Evolutionary conservation across 2,113 vertebrate species (phyloP).

Genomic region (Sterrhoptilus dennistouni): DNA sequence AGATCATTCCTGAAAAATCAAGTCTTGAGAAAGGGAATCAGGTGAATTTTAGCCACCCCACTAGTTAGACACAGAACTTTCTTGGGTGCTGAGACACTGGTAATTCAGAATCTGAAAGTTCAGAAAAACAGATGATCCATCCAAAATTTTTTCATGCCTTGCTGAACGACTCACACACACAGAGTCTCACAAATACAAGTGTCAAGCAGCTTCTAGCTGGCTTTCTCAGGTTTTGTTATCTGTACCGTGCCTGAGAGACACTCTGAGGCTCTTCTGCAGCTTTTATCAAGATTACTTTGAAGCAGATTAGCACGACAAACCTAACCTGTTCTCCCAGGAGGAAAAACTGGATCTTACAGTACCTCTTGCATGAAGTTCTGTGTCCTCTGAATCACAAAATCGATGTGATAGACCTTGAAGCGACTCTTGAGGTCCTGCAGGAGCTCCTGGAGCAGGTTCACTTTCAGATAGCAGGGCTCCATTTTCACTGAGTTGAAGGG

Average conservation of each 20-base stretch:
- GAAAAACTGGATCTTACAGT: constrained; percentile 19
- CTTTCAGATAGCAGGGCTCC: constrained; percentile 82
- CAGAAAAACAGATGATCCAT: neutral
- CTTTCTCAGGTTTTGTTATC: neutral
- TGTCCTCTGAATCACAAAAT: constrained; percentile 83
- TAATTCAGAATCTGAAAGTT: neutral
- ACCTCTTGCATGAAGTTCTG: constrained; percentile 93
- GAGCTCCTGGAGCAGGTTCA: constrained; percentile 78
- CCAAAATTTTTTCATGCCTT: neutral
- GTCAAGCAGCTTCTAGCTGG: neutral
- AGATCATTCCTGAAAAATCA: neutral
- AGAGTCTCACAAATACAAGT: neutral
- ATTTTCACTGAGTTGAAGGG: constrained; percentile 77
- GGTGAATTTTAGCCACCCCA: neutral
- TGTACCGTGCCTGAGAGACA: neutral
- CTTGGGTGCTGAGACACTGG: neutral
- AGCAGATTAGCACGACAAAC: neutral
- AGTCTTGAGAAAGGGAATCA: neutral
- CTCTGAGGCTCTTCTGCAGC: neutral
- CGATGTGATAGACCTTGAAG: constrained; percentile 80
- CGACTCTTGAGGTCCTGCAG: constrained; percentile 81
- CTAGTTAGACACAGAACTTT: neutral
- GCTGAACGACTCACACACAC: neutral
- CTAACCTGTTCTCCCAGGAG: neutral
- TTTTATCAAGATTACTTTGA: constrained; percentile 25